phyloP scores from a whole-genome alignment of 2,888 invertebrate species.

The Ceramica pisi region DNA sequence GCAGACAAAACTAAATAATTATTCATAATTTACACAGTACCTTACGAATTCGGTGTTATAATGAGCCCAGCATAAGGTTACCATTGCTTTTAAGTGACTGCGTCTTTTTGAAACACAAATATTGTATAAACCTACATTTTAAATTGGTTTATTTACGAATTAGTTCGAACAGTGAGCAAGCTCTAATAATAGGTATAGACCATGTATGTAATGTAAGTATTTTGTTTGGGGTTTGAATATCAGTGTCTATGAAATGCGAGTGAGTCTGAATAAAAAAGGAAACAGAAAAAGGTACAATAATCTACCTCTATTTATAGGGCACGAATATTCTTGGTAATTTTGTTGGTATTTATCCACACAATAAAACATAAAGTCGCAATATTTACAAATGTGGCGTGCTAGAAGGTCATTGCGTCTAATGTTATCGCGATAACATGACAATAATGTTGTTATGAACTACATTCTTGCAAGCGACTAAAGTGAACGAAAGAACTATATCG shows the following conservation, averaged over 20 bases:
- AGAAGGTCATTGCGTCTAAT: slow-evolving; percentile 48
- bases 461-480: slow-evolving; percentile 28
- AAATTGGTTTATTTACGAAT: too few relatives aligned
- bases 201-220: too few relatives aligned
- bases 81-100: too few relatives aligned
- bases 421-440: slow-evolving; percentile 49
- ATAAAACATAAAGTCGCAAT: slow-evolving; percentile 29
- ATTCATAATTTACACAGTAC: too few relatives aligned
- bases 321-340: background rate
- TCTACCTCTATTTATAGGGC: background rate
- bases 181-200: too few relatives aligned
- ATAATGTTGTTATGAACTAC: slow-evolving; percentile 33
- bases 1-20: too few relatives aligned
- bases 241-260: background rate
- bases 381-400: slow-evolving; percentile 40
- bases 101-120: too few relatives aligned
- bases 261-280: background rate
- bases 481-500: slow-evolving; percentile 1
- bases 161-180: too few relatives aligned
- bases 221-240: too few relatives aligned
- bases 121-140: too few relatives aligned
- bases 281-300: background rate
- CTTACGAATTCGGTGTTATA: too few relatives aligned
- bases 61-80: too few relatives aligned
- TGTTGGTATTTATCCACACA: slow-evolving; percentile 22